Percentiles rank a stretch among this genome's conserved stretches.
Conservation (phyloP, 2,113 vertebrate species). For the Neodon shergylaensis region DNA sequence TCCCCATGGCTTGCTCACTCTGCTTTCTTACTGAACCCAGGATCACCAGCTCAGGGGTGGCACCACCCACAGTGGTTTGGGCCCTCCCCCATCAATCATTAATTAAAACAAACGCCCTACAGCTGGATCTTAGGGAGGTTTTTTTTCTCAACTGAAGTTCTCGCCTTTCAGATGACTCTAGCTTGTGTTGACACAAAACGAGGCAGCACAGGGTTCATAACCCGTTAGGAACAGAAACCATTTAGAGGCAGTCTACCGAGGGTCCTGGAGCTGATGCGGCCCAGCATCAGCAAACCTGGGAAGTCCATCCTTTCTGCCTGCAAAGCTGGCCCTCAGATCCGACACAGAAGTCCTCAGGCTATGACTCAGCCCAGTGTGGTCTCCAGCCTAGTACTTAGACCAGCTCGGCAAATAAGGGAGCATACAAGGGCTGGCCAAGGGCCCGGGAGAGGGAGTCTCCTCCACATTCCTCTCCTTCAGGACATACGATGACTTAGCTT, state of each 20-base stretch:
- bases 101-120: not conserved
- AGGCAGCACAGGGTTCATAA: not conserved
- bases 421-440: not conserved
- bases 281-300: accelerated
- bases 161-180: not conserved
- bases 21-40: not conserved
- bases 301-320: not conserved
- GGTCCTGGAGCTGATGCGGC: not conserved
- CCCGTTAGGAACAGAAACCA: too few species aligned
- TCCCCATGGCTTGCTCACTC: not conserved
- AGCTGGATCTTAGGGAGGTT: not conserved
- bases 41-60: not conserved
- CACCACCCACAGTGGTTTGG: too few species aligned
- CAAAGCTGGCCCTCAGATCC: not conserved
- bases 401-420: not conserved
- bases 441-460: not conserved
- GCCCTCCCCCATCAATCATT: not conserved
- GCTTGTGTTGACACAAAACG: not conserved
- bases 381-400: too few species aligned
- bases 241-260: not conserved
- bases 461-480: not conserved
- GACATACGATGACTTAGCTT: not conserved
- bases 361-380: not conserved
- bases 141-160: not conserved
- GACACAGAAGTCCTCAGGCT: not conserved